These are phyloP conservation scores for Leptopilina clavipes DNA, from an alignment of 1,140 invertebrate genomes.

Conservation along the genomic window DNA sequence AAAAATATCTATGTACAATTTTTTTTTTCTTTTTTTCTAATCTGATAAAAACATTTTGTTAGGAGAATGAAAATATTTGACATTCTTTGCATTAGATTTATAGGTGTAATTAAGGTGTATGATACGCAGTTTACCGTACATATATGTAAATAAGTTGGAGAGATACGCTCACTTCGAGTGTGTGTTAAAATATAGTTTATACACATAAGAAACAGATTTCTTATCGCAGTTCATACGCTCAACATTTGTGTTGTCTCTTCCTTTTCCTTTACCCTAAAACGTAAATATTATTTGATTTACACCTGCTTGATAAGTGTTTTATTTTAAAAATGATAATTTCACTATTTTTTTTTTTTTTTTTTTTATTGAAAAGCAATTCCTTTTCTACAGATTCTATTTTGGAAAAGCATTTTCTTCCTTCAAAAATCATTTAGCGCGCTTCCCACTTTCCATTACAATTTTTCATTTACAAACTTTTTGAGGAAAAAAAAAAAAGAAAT, in stretches of 20 bases:
- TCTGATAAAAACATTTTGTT: conserved; percentile 46
- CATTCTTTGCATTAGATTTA: conserved; percentile 27
- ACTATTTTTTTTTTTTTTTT: no score
- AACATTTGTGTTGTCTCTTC: not conserved
- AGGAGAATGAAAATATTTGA: conserved; percentile 24
- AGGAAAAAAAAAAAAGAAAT: no score
- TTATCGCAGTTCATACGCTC: not conserved
- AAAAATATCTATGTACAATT: not conserved
- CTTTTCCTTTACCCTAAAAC: conserved; percentile 2
- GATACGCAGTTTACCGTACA: not conserved
- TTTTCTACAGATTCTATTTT: no score
- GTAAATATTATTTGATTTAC: conserved; percentile 15
- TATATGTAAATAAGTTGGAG: conserved; percentile 12
- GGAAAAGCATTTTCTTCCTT: no score
- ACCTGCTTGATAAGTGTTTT: not conserved
- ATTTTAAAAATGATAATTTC: not conserved
- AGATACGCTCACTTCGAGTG: not conserved
- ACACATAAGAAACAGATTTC: conserved; percentile 17
- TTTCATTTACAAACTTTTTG: no score
- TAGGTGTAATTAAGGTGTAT: conserved; percentile 24
- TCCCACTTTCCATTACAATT: no score
- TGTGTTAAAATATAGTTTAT: not conserved
- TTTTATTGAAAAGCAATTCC: no score
- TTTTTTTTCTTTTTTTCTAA: conserved; percentile 18
- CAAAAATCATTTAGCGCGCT: no score